phyloP scores from a whole-genome alignment of 2,888 invertebrate genomes.

The Trissolcus brochymenae region DNA sequence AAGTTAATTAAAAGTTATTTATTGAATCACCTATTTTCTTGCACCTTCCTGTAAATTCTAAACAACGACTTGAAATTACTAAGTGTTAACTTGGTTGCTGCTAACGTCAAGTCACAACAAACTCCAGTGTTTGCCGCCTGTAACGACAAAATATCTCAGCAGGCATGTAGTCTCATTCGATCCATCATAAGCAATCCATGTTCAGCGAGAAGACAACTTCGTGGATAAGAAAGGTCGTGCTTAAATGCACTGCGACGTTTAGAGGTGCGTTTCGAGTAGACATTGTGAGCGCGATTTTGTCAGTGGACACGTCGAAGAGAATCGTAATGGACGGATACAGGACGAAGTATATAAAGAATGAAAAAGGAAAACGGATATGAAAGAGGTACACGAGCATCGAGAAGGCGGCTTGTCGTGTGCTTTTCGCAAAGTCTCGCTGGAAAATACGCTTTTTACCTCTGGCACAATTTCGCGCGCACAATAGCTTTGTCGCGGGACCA shows the following conservation, averaged over 20 bases:
- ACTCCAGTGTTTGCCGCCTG: no score
- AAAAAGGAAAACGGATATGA: constrained; percentile 50
- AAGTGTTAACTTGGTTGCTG: no score
- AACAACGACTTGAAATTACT: no score
- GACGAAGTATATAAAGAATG: constrained; percentile 49
- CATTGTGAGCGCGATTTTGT: constrained; percentile 33
- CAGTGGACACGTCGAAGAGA: constrained; percentile 45
- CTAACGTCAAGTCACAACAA: no score
- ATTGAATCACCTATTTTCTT: no score
- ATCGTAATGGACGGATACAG: constrained; percentile 50
- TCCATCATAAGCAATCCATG: constrained; percentile 23
- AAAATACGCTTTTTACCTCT: constrained; percentile 64
- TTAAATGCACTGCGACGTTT: constrained; percentile 28
- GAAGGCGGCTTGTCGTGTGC: constrained; percentile 47
- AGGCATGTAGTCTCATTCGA: background rate
- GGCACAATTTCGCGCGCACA: constrained; percentile 65
- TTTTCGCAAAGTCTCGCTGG: constrained; percentile 53
- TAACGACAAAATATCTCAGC: no score
- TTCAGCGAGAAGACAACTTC: constrained; percentile 18
- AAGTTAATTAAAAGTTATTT: no score
- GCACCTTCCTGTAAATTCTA: no score
- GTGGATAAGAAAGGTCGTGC: constrained; percentile 29
- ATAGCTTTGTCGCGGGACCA: constrained; percentile 62
- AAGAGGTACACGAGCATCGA: constrained; percentile 48
- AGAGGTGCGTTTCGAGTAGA: constrained; percentile 27